Evolutionary conservation across 2,113 vertebrate genomes (phyloP).

Genomic region (sheep (Ovis aries)): DNA sequence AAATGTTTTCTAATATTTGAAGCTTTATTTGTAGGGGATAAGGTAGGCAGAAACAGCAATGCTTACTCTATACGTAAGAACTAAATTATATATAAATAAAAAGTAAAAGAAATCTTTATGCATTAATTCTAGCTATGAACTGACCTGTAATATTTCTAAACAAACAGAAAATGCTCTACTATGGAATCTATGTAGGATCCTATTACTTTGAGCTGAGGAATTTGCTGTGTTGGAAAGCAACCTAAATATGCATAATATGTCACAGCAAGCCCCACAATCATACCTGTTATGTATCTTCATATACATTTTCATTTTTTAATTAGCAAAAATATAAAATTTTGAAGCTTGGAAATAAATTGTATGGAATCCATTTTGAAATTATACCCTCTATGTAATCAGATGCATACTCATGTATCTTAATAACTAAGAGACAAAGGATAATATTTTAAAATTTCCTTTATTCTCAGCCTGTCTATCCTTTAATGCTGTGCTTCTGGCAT

Average conservation of each 20-base stretch:
- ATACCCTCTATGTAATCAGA: not conserved
- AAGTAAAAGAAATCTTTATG: not conserved
- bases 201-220: not conserved
- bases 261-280: not conserved
- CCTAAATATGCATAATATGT: not conserved
- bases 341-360: not conserved
- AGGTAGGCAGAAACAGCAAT: not conserved
- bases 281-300: not conserved
- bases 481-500: not conserved
- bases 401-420: not conserved
- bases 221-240: not conserved
- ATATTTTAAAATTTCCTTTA: not conserved
- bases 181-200: not conserved
- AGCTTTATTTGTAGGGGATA: not conserved
- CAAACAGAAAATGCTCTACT: not conserved
- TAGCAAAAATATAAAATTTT: not conserved
- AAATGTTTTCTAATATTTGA: not conserved
- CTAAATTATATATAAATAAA: not conserved
- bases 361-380: not conserved
- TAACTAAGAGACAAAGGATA: not conserved
- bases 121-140: not conserved
- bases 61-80: not conserved
- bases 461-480: slow-evolving; percentile 28
- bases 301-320: not conserved
- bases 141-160: not conserved